Conservation (phyloP, 2,113 vertebrate species). For the Cygnus buccinator region DNA sequence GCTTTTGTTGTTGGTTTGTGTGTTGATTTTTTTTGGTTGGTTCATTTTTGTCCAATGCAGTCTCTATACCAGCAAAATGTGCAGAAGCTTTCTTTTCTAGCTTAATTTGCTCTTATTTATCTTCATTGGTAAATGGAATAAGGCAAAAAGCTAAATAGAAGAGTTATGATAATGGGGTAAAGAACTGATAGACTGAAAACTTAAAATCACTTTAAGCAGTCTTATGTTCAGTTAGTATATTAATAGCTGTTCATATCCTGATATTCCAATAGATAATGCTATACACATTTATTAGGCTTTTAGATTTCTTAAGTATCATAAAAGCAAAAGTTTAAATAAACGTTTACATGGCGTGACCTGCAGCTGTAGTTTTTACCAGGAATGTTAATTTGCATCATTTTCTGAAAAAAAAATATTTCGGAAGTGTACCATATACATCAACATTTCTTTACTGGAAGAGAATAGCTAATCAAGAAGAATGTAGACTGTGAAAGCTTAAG, state of each 20-base stretch:
- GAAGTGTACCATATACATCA: not conserved
- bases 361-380: not conserved
- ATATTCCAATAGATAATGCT: not conserved
- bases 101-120: not conserved
- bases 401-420: not conserved
- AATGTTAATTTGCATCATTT: not conserved
- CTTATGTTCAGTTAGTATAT: not conserved
- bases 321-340: not conserved
- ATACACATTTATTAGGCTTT: not conserved
- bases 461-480: not conserved
- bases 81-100: not conserved
- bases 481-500: not conserved
- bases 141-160: not conserved
- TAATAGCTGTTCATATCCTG: not conserved
- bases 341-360: not conserved
- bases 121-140: not conserved
- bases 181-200: not conserved
- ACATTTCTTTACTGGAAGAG: not conserved
- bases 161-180: not conserved
- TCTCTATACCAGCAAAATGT: not conserved
- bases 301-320: not conserved
- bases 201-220: not conserved
- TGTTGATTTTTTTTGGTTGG: not conserved
- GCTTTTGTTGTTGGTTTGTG: not conserved
- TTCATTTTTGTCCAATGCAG: not conserved